These are phyloP conservation scores for Cisticola juncidis DNA, from an alignment of 2,113 vertebrate genomes.

Conservation along the genomic window DNA sequence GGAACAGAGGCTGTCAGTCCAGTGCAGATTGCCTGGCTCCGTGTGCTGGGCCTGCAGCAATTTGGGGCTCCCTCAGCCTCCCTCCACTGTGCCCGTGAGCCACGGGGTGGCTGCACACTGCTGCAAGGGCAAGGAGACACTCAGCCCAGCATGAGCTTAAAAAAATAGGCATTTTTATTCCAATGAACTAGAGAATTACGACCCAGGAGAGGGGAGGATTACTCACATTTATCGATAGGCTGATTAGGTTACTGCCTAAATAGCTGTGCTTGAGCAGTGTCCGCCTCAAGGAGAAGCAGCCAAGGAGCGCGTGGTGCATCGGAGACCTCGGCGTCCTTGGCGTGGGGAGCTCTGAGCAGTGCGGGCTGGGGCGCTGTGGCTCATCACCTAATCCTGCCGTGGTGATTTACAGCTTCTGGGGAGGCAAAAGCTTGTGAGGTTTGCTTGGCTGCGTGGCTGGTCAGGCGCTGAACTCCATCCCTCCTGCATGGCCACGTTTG, in stretches of 20 bases:
- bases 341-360: background rate
- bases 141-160: background rate
- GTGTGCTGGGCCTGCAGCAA: background rate
- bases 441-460: background rate
- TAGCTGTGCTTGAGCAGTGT: conserved; percentile 37
- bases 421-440: background rate
- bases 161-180: conserved; percentile 70
- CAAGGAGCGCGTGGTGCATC: background rate
- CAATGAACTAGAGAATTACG: conserved; percentile 47
- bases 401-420: background rate
- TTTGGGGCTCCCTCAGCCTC: background rate
- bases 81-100: rapidly evolving
- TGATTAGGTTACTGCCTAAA: conserved; percentile 46
- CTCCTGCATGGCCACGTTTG: rapidly evolving
- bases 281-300: conserved; percentile 32
- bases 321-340: conserved; percentile 6
- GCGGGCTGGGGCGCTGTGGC: background rate
- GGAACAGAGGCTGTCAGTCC: background rate
- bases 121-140: conserved; percentile 34
- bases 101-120: background rate
- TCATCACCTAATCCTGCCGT: background rate
- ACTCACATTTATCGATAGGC: conserved; percentile 54
- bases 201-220: conserved; percentile 41
- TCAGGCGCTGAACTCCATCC: background rate
- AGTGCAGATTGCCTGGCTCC: background rate